Percentiles rank a stretch among this genome's conserved stretches.
phyloP scores from a whole-genome alignment of 2,113 vertebrate genomes.

The Oxyura jamaicensis region DNA sequence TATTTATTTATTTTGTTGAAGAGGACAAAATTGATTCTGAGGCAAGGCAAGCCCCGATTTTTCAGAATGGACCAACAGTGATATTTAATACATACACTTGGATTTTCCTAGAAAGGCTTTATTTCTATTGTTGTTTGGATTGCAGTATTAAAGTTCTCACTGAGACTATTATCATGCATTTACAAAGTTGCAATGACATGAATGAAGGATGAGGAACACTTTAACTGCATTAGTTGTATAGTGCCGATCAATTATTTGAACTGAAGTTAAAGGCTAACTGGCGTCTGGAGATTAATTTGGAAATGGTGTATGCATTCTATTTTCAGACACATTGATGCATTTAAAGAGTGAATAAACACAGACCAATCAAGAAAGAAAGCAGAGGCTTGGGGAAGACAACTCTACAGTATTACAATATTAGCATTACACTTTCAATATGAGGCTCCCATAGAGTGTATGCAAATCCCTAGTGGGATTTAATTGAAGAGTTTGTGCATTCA shows the following conservation, averaged over 20 bases:
- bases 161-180: background rate
- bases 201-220: background rate
- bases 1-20: background rate
- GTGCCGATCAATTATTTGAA: background rate
- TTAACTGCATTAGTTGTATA: background rate
- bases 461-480: background rate
- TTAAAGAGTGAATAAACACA: background rate
- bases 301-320: background rate
- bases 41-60: background rate
- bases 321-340: background rate
- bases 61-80: background rate
- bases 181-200: background rate
- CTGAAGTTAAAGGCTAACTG: constrained; percentile 1
- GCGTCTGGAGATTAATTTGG: background rate
- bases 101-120: background rate
- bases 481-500: background rate
- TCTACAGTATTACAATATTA: background rate
- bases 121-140: background rate
- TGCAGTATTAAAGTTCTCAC: background rate
- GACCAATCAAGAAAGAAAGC: background rate
- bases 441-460: accelerated
- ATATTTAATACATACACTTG: background rate
- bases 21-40: background rate
- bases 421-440: background rate
- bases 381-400: background rate